A percentile compares a stretch with the other conserved stretches of the same genome.
Evolutionary conservation across 2,888 invertebrate species (phyloP).

Genomic region (Caenorhabditis sp.): DNA sequence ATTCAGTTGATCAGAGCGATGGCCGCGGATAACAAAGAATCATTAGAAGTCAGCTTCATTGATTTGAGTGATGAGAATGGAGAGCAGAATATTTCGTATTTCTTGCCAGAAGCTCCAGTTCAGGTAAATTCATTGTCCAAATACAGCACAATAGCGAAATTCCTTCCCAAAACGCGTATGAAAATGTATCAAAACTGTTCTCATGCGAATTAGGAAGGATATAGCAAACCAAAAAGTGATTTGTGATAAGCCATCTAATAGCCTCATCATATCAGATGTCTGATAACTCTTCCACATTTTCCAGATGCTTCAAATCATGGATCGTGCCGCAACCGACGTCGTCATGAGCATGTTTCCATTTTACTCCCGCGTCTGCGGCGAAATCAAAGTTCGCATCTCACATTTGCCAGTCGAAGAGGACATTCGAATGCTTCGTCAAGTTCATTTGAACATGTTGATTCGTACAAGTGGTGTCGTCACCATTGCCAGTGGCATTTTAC

Average conservation of each 20-base stretch:
- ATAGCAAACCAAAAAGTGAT: background rate
- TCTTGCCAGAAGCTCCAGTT: conserved; percentile 93
- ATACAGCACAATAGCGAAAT: too few species aligned
- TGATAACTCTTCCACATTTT: conserved; percentile 17
- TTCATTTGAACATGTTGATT: conserved; percentile 88
- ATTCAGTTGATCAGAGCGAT: conserved; percentile 63
- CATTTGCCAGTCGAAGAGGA: conserved; percentile 95
- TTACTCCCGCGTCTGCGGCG: conserved; percentile 90
- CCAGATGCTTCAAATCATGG: conserved; percentile 65
- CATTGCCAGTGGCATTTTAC: conserved; percentile 88
- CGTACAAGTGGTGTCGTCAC: conserved; percentile 93
- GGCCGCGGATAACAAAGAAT: conserved; percentile 77
- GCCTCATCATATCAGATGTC: background rate
- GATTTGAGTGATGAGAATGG: conserved; percentile 82
- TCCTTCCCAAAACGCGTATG: conserved; percentile 1
- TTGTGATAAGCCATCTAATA: conserved; percentile 17
- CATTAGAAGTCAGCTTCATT: conserved; percentile 86
- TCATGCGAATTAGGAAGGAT: background rate
- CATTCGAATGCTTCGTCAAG: conserved; percentile 83
- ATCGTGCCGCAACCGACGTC: conserved; percentile 77
- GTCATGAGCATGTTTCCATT: conserved; percentile 93
- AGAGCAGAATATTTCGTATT: conserved; percentile 93
- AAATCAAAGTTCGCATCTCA: conserved; percentile 84
- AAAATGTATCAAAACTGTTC: background rate
- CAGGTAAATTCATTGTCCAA: conserved; percentile 28